phyloP scores from a whole-genome alignment of 2,888 invertebrate species.

The Pseudanteris insignis region DNA sequence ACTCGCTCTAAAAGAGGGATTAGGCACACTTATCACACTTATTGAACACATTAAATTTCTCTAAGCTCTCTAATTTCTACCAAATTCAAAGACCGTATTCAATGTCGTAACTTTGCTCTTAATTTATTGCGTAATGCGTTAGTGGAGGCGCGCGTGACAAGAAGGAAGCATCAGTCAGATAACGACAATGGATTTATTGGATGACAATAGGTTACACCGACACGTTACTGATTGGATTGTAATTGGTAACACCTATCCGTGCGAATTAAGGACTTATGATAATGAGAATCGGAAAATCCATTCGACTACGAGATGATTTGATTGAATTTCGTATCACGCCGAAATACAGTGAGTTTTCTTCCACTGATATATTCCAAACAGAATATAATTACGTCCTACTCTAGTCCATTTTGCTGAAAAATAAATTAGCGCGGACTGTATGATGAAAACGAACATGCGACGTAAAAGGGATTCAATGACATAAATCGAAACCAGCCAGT shows the following conservation, averaged over 20 bases:
- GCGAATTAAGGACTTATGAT: constrained; percentile 50
- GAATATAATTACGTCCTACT: constrained; percentile 16
- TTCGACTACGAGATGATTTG: constrained; percentile 36
- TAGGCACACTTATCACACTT: no score
- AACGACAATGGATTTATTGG: constrained; percentile 28
- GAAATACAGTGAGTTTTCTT: constrained; percentile 21
- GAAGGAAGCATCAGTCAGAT: constrained; percentile 22
- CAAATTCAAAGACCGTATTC: no score
- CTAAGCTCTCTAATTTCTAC: no score
- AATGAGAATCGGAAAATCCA: constrained; percentile 45
- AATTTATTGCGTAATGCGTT: constrained; percentile 18
- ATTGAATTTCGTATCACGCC: constrained; percentile 28
- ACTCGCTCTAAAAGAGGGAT: no score
- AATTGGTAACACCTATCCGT: constrained; percentile 49
- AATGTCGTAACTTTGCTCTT: constrained; percentile 7
- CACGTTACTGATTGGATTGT: constrained; percentile 48
- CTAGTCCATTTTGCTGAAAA: constrained; percentile 19
- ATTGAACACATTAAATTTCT: no score
- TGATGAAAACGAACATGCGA: constrained; percentile 3
- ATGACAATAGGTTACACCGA: constrained; percentile 39
- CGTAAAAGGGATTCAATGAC: background rate
- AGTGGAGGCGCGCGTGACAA: constrained; percentile 14
- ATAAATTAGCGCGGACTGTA: constrained; percentile 4
- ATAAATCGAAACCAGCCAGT: background rate
- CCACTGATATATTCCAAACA: constrained; percentile 2